A percentile compares a stretch with the other conserved stretches of the same genome.
phyloP scores from a whole-genome alignment of 2,797 vertebrate species.

The Myotis pilosus region DNA sequence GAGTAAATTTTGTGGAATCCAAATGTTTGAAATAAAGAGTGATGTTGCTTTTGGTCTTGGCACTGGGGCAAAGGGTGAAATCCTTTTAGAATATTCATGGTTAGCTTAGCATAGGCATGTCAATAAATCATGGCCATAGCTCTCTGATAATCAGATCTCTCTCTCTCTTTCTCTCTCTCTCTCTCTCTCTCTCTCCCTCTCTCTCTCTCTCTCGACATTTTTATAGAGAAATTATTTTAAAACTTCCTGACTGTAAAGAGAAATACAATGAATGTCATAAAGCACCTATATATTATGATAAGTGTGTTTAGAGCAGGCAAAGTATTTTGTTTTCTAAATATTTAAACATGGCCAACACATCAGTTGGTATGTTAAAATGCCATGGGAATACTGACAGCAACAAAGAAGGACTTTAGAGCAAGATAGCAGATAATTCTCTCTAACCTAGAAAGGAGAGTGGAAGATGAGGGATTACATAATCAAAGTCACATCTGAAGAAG shows the following conservation, averaged over 20 bases:
- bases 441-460: neutral
- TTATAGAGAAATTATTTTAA: constrained; percentile 38
- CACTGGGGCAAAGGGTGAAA: neutral
- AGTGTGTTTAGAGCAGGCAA: constrained; percentile 9
- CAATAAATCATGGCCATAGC: constrained; percentile 49
- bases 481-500: neutral
- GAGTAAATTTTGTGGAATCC: neutral
- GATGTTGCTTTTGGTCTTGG: constrained; percentile 19
- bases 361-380: neutral
- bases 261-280: neutral
- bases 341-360: constrained; percentile 29
- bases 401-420: neutral
- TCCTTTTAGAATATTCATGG: constrained; percentile 47
- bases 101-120: constrained; percentile 38
- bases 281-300: neutral
- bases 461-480: neutral
- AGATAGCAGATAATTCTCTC: neutral
- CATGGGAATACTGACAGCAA: neutral
- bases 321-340: constrained; percentile 58
- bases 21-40: constrained; percentile 13
- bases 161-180: neutral
- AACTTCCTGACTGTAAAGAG: constrained; percentile 8
- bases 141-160: neutral
- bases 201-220: neutral
- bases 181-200: too few relatives aligned